These are phyloP conservation scores for Vicugna pacos DNA, from an alignment of 2,113 vertebrate species.

Conservation along the genomic window DNA sequence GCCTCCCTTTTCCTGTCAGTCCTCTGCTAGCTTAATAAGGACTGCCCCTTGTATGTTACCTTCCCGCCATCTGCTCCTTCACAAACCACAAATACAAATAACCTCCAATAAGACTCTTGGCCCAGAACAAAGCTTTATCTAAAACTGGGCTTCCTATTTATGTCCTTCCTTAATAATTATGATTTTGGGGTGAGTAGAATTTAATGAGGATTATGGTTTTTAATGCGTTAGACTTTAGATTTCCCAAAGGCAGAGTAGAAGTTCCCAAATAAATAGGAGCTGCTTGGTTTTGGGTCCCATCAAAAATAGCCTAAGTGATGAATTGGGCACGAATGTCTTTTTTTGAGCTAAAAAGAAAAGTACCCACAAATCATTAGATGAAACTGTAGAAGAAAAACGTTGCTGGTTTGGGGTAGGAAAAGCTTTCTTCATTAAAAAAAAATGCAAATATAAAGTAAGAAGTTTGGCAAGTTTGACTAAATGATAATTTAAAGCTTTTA, in stretches of 20 bases:
- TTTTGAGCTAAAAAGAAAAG: background rate
- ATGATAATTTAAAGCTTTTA: background rate
- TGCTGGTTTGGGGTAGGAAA: background rate
- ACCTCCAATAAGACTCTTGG: background rate
- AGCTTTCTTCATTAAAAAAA: background rate
- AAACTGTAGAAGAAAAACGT: background rate
- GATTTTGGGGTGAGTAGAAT: background rate
- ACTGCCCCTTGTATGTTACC: rapidly evolving
- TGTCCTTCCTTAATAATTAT: background rate
- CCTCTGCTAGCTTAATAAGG: background rate
- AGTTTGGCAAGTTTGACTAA: background rate
- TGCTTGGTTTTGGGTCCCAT: background rate
- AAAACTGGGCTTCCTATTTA: background rate
- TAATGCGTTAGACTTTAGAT: background rate
- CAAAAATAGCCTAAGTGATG: background rate
- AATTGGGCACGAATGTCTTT: too few relatives aligned
- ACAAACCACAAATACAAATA: background rate
- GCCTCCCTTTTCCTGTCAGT: background rate
- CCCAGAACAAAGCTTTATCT: background rate
- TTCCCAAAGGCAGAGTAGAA: background rate
- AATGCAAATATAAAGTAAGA: background rate
- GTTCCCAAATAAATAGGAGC: background rate
- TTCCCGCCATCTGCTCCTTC: background rate
- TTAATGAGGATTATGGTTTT: background rate
- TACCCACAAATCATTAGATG: background rate